A percentile compares a stretch with the other conserved stretches of the same genome.
Conservation (phyloP, 2,113 vertebrate species). For the Calonectris borealis region DNA sequence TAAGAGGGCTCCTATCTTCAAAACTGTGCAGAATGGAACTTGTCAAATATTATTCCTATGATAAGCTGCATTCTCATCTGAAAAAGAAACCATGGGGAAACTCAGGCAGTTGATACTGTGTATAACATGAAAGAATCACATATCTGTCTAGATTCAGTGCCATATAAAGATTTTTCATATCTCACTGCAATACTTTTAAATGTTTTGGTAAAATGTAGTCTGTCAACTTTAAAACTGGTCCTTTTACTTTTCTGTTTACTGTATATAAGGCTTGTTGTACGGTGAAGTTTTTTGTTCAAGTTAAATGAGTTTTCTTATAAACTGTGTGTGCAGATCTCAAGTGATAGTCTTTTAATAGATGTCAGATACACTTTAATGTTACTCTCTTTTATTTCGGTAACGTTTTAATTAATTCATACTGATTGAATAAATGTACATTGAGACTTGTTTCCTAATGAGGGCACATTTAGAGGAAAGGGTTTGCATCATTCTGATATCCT, state of each 20-base stretch:
- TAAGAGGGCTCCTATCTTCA: background rate
- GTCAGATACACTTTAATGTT: conserved; percentile 79
- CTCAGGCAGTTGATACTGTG: background rate
- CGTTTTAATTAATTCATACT: conserved; percentile 88
- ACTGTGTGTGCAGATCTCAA: conserved; percentile 68
- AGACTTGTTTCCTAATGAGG: conserved; percentile 87
- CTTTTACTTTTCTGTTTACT: background rate
- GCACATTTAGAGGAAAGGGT: conserved; percentile 84
- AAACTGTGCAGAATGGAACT: background rate
- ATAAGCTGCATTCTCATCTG: background rate
- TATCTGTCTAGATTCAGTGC: background rate
- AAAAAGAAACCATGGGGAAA: background rate
- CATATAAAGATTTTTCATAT: background rate
- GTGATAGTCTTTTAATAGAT: conserved; percentile 81
- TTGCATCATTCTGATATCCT: conserved; percentile 88
- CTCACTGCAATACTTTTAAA: background rate
- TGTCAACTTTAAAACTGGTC: background rate
- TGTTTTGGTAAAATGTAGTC: background rate
- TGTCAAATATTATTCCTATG: background rate
- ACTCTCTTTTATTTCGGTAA: conserved; percentile 82
- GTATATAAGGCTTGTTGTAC: background rate
- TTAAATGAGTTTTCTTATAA: conserved; percentile 72
- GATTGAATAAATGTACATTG: conserved; percentile 88
- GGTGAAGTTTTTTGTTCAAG: conserved; percentile 42
- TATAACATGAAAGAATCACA: background rate